A percentile compares a stretch with the other conserved stretches of the same genome.
phyloP scores from a whole-genome alignment of 2,888 invertebrate genomes.

The Polietes domitor region DNA sequence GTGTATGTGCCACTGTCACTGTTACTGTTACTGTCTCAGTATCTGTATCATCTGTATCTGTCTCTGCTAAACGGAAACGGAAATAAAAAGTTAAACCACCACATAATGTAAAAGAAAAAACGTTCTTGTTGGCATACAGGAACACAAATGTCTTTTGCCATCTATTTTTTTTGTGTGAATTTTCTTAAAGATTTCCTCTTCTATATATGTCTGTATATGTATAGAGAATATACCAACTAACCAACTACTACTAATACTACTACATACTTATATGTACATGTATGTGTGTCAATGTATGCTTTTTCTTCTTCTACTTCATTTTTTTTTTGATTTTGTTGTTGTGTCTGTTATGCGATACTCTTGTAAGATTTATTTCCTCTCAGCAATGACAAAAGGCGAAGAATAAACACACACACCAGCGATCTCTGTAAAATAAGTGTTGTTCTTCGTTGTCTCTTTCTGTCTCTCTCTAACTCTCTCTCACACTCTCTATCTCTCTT shows the following conservation, averaged over 20 bases:
- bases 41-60: not conserved
- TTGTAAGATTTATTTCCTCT: constrained; percentile 37
- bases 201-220: constrained; percentile 21
- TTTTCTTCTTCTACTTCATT: constrained; percentile 9
- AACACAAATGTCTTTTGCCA: constrained; percentile 77
- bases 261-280: constrained; percentile 33
- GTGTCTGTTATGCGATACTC: constrained; percentile 52
- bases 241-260: not conserved
- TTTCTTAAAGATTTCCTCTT: constrained; percentile 31
- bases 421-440: constrained; percentile 53
- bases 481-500: constrained; percentile 36
- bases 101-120: constrained; percentile 80
- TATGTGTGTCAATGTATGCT: constrained; percentile 28
- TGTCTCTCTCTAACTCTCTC: constrained; percentile 39
- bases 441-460: constrained; percentile 34
- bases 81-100: constrained; percentile 71
- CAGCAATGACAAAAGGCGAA: constrained; percentile 15
- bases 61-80: constrained; percentile 17
- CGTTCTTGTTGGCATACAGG: constrained; percentile 79
- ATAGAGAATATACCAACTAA: constrained; percentile 14
- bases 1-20: constrained; percentile 24
- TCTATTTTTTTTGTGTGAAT: constrained; percentile 46
- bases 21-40: not conserved
- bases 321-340: constrained; percentile 23
- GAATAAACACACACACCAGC: not conserved